Evolutionary conservation across 2,888 invertebrate genomes (phyloP), one percentile per base, ranked within the genome.

Genomic region (Balanococcus diminutus): DNA sequence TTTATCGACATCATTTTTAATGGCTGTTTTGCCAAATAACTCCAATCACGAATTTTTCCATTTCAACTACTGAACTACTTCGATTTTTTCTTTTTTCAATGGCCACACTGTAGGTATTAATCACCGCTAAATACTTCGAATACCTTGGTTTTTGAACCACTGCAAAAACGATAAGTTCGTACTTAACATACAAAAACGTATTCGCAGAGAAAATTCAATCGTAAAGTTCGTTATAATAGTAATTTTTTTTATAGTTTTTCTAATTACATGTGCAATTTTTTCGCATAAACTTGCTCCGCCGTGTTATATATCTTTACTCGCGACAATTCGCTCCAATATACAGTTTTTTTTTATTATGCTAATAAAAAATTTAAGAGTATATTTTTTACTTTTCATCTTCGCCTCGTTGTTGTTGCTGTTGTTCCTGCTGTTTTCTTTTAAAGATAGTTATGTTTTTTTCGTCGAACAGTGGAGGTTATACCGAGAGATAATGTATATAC

Each of bases 231-330:
- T 51, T 51, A 51, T 51, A 67, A 67, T 67, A 28, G 61, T 67
- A 67, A 67, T 28, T 67, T 67, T 67, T 67, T 67, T 67, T 67
- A 67, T 67, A 67, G 61, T 28, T 67, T 67, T 67, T 67, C 61
- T 67, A 67, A 67, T 67, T 67, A 67, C 61, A 67, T 67, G 61
- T 67, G 61, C 61, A 61, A 61, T 61, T 61, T 51, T 61, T 61
- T 61, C 61, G 61, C 61, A 67, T 67, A 67, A 67, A 67, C 6
- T 25, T 14, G 25, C 14, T 28, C 14, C 61, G 25, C 28, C 25
- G 22, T 67, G 61, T 67, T 67, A 25, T 67, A 67, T 67, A 67
- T 67, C 28, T 67, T n/a, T n/a, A n/a, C n/a, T 67, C 61, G 61
- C 28, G 61, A 67, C 61, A 67, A 28, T 67, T 67, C 4, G 61